Base-by-base conservation (phyloP, 2,888 invertebrate genomes). In the Agriopis leucophaearia region DNA sequence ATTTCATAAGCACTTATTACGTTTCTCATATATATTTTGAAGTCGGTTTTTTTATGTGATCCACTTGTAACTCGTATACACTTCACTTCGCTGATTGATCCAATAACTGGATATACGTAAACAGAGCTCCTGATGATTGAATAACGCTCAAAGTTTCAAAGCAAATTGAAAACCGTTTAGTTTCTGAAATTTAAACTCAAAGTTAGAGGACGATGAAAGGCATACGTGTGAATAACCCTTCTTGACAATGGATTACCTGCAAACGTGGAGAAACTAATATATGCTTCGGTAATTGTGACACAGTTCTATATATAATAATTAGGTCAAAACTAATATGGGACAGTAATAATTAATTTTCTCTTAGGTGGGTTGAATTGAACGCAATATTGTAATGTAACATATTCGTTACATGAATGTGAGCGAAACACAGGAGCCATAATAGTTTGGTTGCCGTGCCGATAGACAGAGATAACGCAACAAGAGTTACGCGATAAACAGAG, bases 191-290 rank as follows among this genome's bases (percentile, higher is more conserved):
- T 72, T 68, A 72, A 70, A 69, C 66, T 64, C 58, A n/a, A 68
- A 68, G 64, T 70, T 69, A 13, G 56, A 72, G 74, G 73, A 38
- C 70, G 66, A 52, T 64, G 64, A 70, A 74, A 73, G 73, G 64
- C 73, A 73, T 69, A 70, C 70, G 67, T 70, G 74, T 74, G 72
- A 72, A 72, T 72, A 74, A 71, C 71, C 72, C 68, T 68, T 59
- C 27, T 36, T 50, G 64, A 66, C 64, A 68, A 71, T 70, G 58
- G 62, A 64, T 64, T 60, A 68, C 68, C 68, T 68, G 63, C 52
- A 52, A 68, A 60, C 64, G 35, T 9, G n/a, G 36, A 40, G 64
- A 67, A 64, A 59, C 60, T 64, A 64, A 55, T 67, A 55, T 67
- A 50, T 44, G 48, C 44, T 63, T 8, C 16, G 54, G 50, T 63